Base-by-base conservation (phyloP, 2,797 vertebrate genomes). In the Erithacus rubecula region DNA sequence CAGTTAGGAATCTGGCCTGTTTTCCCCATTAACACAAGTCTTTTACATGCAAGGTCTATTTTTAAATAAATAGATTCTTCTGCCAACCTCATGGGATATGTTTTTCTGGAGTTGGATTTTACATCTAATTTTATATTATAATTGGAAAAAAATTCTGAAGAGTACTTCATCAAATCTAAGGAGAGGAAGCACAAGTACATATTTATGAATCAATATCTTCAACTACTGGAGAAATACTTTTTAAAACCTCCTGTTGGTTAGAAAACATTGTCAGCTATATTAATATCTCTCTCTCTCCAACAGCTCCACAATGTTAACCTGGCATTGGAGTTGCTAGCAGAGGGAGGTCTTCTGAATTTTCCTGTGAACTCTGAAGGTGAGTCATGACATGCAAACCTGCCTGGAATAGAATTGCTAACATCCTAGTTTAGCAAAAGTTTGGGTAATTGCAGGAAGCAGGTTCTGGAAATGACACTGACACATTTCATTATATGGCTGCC, bases 251-350 rank as follows among this genome's bases (percentile, higher is more conserved):
- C 30, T 43, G 2, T 21, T 77, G 39, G 22, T 14, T 67, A 36
- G 47, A 69, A 85, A 82, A 67, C n/a, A 68, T 51, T 87, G 58
- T 75, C 34, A 80, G 4, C 53, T 93, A 7, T 17, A 26, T n/a
- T 88, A 39, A 53, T 65, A 5, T 84, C 23, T 69, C 15, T 59
- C 29, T 94, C 65, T 80, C 43, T 47, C 62, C 83, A n/a, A 34
- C 46, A 99, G 99, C 93, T 99, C 37, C 98, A 99, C 92, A 99
- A 99, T 0, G 98, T 99, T 63, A 98, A 98, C 12, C 95, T 99
- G 95, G 99, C 98, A 3, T 83, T 99, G 97, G 98, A 99, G 46
- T 94, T 99, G 59, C 98, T 99, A 46, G 95, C 92, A 65, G 98
- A 99, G 19, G 95, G 47, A 51, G 98, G 95, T 30, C 92, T 99